A percentile compares a stretch with the other conserved stretches of the same genome.
These are phyloP conservation scores for Chrysotoxum bicinctum DNA, from an alignment of 2,888 invertebrate genomes.

Conservation along the genomic window DNA sequence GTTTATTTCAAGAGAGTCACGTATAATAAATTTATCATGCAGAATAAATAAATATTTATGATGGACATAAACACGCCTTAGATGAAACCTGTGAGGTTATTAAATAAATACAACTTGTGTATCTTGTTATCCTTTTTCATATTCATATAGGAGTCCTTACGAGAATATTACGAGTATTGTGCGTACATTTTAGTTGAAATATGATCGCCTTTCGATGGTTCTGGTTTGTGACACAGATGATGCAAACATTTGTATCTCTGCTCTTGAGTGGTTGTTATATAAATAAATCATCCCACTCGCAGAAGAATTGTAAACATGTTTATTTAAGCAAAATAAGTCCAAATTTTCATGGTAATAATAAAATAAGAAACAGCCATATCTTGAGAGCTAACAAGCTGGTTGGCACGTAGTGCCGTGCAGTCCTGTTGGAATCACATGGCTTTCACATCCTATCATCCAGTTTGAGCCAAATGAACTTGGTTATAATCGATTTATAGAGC, in stretches of 20 bases:
- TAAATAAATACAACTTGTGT: neutral
- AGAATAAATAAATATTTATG: slow-evolving; percentile 42
- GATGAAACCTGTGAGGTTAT: neutral
- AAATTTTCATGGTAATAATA: no score
- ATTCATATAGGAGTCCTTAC: slow-evolving; percentile 1
- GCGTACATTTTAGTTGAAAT: neutral
- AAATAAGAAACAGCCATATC: no score
- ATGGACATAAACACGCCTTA: slow-evolving; percentile 20
- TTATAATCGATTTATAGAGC: no score
- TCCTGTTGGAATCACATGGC: no score
- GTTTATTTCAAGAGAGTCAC: slow-evolving; percentile 36
- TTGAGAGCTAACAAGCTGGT: no score
- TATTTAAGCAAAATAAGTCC: neutral
- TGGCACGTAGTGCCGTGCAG: no score
- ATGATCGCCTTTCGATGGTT: neutral
- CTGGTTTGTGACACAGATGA: neutral
- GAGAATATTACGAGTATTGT: neutral
- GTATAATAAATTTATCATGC: slow-evolving; percentile 28
- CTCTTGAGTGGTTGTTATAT: neutral
- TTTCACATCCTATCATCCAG: no score
- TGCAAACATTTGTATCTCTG: neutral
- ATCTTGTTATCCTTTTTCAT: slow-evolving; percentile 2
- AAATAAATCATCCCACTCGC: no score
- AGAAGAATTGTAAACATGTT: neutral
- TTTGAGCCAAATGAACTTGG: no score